Evolutionary conservation across 2,888 invertebrate species (phyloP), one percentile per base, ranked within the genome.

Genomic region (Cheilosia impressa): DNA sequence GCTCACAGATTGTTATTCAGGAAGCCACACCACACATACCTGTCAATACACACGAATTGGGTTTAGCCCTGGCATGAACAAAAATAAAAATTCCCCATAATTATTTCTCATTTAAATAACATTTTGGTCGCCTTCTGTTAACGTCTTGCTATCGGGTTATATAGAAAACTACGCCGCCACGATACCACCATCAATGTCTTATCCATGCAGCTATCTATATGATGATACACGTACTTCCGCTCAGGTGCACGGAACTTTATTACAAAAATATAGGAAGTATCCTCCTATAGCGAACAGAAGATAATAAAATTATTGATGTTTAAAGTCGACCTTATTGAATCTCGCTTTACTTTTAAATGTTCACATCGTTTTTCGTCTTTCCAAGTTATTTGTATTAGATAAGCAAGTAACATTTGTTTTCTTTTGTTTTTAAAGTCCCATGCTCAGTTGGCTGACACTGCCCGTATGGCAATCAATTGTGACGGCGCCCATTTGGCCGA

Each of bases 231-330:
- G 43, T 24, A 10, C 52, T 43, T 50, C 9, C 19, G 50, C 60
- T 43, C 60, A 76, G 68, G 68, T 68, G 76, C 50, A 68, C 41
- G 68, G 19, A 60, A 76, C 62, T 76, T 68, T 60, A 62, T 76
- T 68, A 60, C 17, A 62, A 22, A 50, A 60, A 60, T 60, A 60
- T 34, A 31, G 50, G 41, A 50, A 58, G 52, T 52, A 66, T 58
- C 66, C 58, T 52, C 27, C 27, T 0, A 41, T 0, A 41, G 31
- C 50, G 52, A 31, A 19, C 31, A 60, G 19, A 58, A 58, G 66
- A 52, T 68, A 68, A 68, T 76, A 60, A 76, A 68, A 68, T 76
- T 47, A 75, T 65, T 47, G 57, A 65, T 65, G 34, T 75, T 76
- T 76, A 68, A 76, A 62, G 53, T 60, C 76, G 52, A 38, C 38